Evolutionary conservation across 2,113 vertebrate species (phyloP).

Genomic region (Albula goreensis): DNA sequence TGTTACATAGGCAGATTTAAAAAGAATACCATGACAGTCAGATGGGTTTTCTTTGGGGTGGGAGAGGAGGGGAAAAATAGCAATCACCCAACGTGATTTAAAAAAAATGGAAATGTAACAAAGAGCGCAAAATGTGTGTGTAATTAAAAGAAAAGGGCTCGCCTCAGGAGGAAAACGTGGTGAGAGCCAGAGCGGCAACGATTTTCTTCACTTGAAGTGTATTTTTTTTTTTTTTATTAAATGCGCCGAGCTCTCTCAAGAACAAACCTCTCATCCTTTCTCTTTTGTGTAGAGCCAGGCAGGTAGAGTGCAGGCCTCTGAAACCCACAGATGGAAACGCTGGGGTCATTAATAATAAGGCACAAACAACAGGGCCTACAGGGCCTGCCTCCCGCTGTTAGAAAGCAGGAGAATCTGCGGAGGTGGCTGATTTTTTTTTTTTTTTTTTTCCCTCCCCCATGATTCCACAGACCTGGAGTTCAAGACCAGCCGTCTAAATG

Average conservation of each 20-base stretch:
- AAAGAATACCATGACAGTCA: not conserved
- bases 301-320: not conserved
- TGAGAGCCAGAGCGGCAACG: not conserved
- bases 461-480: not conserved
- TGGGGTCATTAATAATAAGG: not conserved
- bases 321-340: not conserved
- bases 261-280: not conserved
- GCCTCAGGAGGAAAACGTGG: slow-evolving; percentile 13
- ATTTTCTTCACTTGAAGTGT: not conserved
- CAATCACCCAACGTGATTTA: not conserved
- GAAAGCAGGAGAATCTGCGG: not conserved
- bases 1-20: not conserved
- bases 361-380: not conserved
- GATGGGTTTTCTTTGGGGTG: not conserved
- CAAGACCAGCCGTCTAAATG: slow-evolving; percentile 4
- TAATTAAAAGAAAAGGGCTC: slow-evolving; percentile 16
- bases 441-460: not conserved
- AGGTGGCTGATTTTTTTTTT: not conserved
- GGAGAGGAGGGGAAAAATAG: not conserved
- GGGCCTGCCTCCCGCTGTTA: not conserved
- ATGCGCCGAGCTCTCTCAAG: not conserved
- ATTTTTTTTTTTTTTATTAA: not conserved
- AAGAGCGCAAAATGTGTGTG: not conserved
- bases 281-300: slow-evolving; percentile 12
- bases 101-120: not conserved